Evolutionary conservation across 2,113 vertebrate species (phyloP), one percentile per base, ranked within the genome.

Genomic region (Dendropsophus ebraccatus): DNA sequence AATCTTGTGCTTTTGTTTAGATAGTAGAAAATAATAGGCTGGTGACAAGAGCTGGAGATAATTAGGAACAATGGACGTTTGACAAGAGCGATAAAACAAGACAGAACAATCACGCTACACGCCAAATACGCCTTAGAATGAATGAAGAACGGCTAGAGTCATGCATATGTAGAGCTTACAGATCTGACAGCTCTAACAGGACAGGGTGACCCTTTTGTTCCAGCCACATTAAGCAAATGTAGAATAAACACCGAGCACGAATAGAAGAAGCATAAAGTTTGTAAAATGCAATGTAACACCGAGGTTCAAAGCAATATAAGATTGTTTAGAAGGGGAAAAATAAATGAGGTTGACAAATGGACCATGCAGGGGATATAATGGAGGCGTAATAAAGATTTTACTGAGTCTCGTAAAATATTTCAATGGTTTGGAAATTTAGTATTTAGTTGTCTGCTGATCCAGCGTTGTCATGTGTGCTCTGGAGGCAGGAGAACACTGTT

Each of bases 41-140:
- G 79, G 76, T 72, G 65, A 80, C 49, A 85, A 45, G 35, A 86
- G 30, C 45, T 16, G 35, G 14, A 75, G 25, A 77, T 77, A 70
- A 80, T 80, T 56, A 56, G 50, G 76, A 79, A 86, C 84, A 86
- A 80, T 80, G 21, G 25, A 80, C 56, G n/a, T 58, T 80, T 58
- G 49, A 56, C 17, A 79, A 56, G 50, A 30, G n/a, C 19, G 32
- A 69, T 70, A 80, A 72, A 58, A 37, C 49, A 80, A 80, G 76
- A n/a, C 47, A 80, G 65, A 80, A 86, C 76, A 77, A 67, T 77
- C 41, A 58, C 17, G 58, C 2, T 47, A 13, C 28, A 23, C 58
- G 65, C 62, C 84, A 72, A 32, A 19, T 35, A 79, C 14, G 47
- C 50, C 62, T 19, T 50, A 67, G 41, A 78, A 67, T 28, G 45